Conservation (phyloP, 2,797 vertebrate species). For the Premnoplex brunnescens region DNA sequence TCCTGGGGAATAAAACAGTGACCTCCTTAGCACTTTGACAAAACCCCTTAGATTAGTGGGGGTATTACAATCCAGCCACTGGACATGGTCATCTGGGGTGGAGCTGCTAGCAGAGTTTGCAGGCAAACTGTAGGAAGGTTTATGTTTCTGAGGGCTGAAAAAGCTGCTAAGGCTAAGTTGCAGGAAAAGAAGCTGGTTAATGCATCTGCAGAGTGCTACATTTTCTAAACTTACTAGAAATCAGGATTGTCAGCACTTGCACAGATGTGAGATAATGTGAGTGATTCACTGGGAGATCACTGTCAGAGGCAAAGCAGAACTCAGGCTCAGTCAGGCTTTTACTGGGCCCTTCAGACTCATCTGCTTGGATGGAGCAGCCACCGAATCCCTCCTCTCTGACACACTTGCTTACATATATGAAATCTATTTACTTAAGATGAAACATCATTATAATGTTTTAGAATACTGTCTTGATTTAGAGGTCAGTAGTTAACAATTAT, state of each 20-base stretch:
- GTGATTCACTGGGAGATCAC: background rate
- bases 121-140: background rate
- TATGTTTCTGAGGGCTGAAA: background rate
- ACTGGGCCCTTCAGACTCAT: background rate
- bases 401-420: background rate
- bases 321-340: background rate
- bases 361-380: background rate
- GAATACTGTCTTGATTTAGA: background rate
- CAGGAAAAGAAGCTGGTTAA: background rate
- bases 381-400: background rate
- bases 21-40: background rate
- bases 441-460: background rate
- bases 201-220: background rate
- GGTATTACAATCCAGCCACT: background rate
- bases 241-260: background rate
- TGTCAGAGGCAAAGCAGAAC: background rate
- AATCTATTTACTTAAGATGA: background rate
- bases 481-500: background rate
- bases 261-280: background rate
- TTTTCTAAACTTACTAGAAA: background rate
- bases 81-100: background rate
- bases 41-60: background rate
- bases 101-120: background rate
- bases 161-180: background rate
- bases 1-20: background rate